phyloP scores from a whole-genome alignment of 2,888 invertebrate genomes.

The Aphodius sticticus region DNA sequence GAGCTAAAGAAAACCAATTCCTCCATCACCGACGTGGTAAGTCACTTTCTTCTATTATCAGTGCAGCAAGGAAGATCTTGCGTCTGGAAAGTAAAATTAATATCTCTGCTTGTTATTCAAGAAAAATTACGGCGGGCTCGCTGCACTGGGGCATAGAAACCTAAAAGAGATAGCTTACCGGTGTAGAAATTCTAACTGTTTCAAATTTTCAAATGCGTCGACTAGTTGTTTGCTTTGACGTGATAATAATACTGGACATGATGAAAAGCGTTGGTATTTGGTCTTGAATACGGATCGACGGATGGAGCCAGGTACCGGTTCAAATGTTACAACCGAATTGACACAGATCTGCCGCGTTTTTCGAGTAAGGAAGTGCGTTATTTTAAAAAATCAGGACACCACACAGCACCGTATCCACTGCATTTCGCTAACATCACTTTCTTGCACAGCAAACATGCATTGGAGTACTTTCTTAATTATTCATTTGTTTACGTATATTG shows the following conservation, averaged over 20 bases:
- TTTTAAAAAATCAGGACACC: background rate
- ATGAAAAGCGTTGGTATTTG: background rate
- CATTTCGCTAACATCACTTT: background rate
- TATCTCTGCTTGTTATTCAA: background rate
- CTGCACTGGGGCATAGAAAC: background rate
- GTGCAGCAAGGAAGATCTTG: background rate
- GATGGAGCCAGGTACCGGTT: background rate
- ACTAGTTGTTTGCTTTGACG: background rate
- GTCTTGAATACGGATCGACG: constrained; percentile 4
- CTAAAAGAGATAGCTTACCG: background rate
- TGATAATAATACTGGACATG: background rate
- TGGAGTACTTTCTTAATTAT: too few species aligned
- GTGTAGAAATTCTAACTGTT: background rate
- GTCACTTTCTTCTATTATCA: background rate
- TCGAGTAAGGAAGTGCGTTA: background rate
- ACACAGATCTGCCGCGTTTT: background rate
- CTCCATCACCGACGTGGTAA: background rate
- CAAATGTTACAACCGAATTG: background rate
- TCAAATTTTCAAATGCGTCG: background rate
- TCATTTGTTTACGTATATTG: too few species aligned
- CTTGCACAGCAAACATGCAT: background rate
- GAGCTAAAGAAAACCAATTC: background rate
- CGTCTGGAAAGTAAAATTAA: background rate
- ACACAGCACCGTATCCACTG: background rate
- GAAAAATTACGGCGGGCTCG: background rate